These are phyloP conservation scores for Smutsia gigantea DNA, from an alignment of 2,797 vertebrate species.

Conservation along the genomic window DNA sequence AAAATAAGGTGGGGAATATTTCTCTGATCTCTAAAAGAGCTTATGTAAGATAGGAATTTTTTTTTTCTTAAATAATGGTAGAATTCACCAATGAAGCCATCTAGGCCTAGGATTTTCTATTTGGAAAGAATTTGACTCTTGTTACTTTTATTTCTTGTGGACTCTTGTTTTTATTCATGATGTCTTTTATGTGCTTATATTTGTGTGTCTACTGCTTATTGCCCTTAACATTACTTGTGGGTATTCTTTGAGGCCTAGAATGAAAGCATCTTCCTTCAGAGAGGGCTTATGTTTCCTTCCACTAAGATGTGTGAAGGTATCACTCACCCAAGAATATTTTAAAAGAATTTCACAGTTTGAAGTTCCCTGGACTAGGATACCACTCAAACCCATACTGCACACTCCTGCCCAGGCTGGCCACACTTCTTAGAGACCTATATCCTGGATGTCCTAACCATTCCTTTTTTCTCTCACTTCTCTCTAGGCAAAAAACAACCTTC, in stretches of 20 bases:
- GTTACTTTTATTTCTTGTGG: not conserved
- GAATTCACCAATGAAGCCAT: not conserved
- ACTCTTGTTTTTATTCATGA: not conserved
- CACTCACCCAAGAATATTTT: not conserved
- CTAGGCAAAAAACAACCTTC: not conserved
- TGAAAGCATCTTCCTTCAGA: not conserved
- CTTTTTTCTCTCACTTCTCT: not conserved
- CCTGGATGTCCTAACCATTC: not conserved
- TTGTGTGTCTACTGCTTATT: not conserved
- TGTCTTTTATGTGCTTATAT: not conserved
- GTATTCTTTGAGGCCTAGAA: not conserved
- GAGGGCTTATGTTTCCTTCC: not conserved
- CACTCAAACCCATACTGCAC: not conserved
- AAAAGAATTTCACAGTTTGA: slow-evolving; percentile 10
- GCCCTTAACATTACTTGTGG: not conserved
- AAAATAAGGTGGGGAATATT: not conserved
- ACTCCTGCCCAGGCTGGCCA: not conserved
- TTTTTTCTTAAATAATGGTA: not conserved
- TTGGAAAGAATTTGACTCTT: not conserved
- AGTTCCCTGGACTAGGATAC: not conserved
- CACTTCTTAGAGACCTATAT: not conserved
- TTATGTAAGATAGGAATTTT: not conserved
- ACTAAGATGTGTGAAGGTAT: not conserved
- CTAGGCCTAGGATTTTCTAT: not conserved
- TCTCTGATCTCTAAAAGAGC: not conserved